phyloP scores from a whole-genome alignment of 2,113 vertebrate genomes.

The Lanius collurio region DNA sequence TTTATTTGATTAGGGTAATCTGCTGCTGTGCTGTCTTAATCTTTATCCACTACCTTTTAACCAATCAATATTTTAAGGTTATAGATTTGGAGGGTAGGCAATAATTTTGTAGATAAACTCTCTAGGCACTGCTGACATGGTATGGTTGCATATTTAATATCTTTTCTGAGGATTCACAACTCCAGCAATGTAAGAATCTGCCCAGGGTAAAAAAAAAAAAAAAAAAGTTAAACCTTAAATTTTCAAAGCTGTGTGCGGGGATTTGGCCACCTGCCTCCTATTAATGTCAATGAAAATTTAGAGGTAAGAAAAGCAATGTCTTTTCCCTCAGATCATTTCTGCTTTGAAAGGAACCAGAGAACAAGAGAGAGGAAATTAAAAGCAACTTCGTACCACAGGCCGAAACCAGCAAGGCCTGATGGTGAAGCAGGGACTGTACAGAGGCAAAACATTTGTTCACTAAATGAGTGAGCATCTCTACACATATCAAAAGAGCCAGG shows the following conservation, averaged over 20 bases:
- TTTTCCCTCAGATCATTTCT: neutral
- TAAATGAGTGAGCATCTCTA: neutral
- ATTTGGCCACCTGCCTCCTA: slow-evolving; percentile 57
- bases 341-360: slow-evolving; percentile 27
- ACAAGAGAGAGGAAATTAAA: slow-evolving; percentile 36
- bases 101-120: slow-evolving; percentile 65
- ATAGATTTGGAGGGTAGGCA: slow-evolving; percentile 58
- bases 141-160: slow-evolving; percentile 41
- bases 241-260: slow-evolving; percentile 26
- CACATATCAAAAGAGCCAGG: neutral
- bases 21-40: slow-evolving; percentile 46
- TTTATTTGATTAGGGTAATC: slow-evolving; percentile 73
- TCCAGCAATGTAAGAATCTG: neutral
- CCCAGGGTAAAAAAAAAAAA: neutral
- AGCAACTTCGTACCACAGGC: neutral
- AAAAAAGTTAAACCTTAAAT: slow-evolving; percentile 42
- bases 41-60: slow-evolving; percentile 70
- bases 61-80: slow-evolving; percentile 72
- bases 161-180: slow-evolving; percentile 40
- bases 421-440: neutral
- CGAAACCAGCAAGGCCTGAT: neutral
- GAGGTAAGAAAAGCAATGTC: slow-evolving; percentile 12
- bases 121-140: slow-evolving; percentile 46
- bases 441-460: neutral
- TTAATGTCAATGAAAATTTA: slow-evolving; percentile 59